phyloP scores from a whole-genome alignment of 1,140 invertebrate species.

The Nylanderia fulva region DNA sequence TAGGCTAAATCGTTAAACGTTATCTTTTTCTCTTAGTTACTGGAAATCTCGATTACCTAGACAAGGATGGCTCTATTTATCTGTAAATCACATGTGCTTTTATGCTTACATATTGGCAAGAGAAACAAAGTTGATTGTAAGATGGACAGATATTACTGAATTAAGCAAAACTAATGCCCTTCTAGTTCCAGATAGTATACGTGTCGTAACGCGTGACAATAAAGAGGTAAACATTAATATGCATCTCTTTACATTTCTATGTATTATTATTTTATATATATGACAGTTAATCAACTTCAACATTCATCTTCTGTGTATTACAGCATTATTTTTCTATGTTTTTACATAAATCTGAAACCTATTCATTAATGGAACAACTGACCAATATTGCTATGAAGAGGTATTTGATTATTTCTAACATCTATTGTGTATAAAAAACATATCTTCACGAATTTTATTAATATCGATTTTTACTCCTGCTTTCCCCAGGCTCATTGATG shows the following conservation, averaged over 20 bases:
- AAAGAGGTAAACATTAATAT: conserved; percentile 86
- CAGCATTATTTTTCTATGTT: conserved; percentile 96
- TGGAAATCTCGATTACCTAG: conserved; percentile 96
- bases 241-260: conserved; percentile 8
- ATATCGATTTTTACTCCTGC: conserved; percentile 57
- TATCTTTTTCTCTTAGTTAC: conserved; percentile 89
- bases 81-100: conserved; percentile 98
- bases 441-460: conserved; percentile 15
- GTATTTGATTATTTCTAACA: conserved; percentile 82
- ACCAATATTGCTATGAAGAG: conserved; percentile 99
- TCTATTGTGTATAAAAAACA: conserved; percentile 78
- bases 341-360: conserved; percentile 95
- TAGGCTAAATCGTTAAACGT: conserved; percentile 82
- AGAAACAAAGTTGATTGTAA: conserved; percentile 94
- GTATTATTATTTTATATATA: neutral
- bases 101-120: conserved; percentile 97
- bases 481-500: conserved; percentile 91
- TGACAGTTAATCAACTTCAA: neutral
- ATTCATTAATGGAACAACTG: conserved; percentile 96
- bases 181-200: conserved; percentile 95
- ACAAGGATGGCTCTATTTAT: conserved; percentile 98
- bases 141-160: conserved; percentile 93
- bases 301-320: conserved; percentile 76
- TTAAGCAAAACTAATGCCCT: conserved; percentile 92
- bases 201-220: conserved; percentile 92